Conservation (phyloP, 2,113 vertebrate genomes). For the Oryctolagus cuniculus region mOryCun1.1 NC_091439.1:81627001-81627500, state of each 20-base stretch:
- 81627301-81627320: no score
- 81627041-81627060: not conserved
- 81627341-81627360: no score
- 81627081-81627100: not conserved
- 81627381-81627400: no score
- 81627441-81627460: no score
- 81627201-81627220: not conserved
- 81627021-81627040: not conserved
- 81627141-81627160: not conserved
- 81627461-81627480: no score
- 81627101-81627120: not conserved
- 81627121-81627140: not conserved
- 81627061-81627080: not conserved
- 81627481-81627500: no score
- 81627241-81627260: not conserved
- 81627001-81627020: not conserved
- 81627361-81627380: no score
- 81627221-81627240: not conserved
- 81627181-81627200: not conserved
- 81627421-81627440: no score
- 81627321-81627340: no score
- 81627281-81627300: not conserved
- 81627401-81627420: no score
- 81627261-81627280: conserved; percentile 11
- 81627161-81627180: not conserved